A percentile compares a stretch with the other conserved stretches of the same genome.
Conservation (phyloP, 2,888 invertebrate genomes). For the Eumerus sabulonum region DNA sequence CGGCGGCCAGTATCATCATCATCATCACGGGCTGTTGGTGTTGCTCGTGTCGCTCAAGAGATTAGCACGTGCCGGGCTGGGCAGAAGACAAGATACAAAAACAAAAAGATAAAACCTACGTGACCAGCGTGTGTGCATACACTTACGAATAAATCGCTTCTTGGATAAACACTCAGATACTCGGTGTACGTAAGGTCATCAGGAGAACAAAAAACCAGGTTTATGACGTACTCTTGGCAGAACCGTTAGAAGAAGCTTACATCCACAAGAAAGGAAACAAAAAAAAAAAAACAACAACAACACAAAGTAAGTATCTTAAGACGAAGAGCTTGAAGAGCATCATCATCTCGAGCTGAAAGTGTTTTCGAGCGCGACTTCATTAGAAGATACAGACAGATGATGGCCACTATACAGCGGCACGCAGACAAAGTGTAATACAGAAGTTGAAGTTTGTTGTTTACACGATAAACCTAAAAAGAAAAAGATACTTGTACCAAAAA, state of each 20-base stretch:
- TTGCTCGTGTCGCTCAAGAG: constrained; percentile 27
- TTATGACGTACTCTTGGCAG: constrained; percentile 42
- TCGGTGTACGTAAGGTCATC: constrained; percentile 40
- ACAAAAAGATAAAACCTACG: constrained; percentile 41
- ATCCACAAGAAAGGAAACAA: not conserved
- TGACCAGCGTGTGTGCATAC: constrained; percentile 20
- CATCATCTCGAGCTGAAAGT: constrained; percentile 38
- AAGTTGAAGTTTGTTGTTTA: constrained; percentile 51
- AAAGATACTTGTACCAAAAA: too few species aligned
- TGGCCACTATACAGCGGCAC: too few species aligned
- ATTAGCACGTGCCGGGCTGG: constrained; percentile 58
- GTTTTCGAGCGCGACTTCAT: constrained; percentile 51
- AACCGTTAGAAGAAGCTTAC: constrained; percentile 59
- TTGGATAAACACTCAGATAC: constrained; percentile 35
- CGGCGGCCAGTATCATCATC: constrained; percentile 3
- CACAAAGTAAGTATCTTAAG: not conserved
- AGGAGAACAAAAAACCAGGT: constrained; percentile 16
- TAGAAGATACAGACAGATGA: constrained; percentile 9
- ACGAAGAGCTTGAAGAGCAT: constrained; percentile 22
- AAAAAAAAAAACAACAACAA: not conserved
- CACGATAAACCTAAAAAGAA: constrained; percentile 17
- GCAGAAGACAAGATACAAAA: not conserved
- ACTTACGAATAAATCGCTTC: constrained; percentile 15
- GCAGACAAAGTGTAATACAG: constrained; percentile 44
- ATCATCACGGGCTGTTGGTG: constrained; percentile 2